Conservation (phyloP, 2,888 invertebrate genomes). For the Dexiosoma caninum region DNA sequence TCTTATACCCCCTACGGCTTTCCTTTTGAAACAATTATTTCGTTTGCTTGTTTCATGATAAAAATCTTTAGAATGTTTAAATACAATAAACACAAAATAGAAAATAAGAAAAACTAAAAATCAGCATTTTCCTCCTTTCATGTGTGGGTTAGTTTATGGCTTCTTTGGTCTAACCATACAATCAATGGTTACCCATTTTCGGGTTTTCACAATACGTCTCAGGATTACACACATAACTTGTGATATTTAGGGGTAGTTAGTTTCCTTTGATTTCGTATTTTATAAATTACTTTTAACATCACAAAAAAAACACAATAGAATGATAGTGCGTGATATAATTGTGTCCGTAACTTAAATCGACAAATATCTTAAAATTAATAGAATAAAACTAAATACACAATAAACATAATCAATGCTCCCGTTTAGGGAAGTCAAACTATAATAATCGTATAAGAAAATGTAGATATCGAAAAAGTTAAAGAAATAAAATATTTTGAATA, state of each 20-base stretch:
- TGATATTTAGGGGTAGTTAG: slow-evolving; percentile 43
- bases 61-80: slow-evolving; percentile 33
- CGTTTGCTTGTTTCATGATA: background rate
- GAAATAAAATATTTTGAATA: too few species aligned
- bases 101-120: background rate
- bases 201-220: slow-evolving; percentile 20
- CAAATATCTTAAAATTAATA: too few species aligned
- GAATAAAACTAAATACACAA: too few species aligned
- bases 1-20: slow-evolving; percentile 36
- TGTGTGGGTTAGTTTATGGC: slow-evolving; percentile 32
- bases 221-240: slow-evolving; percentile 1
- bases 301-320: background rate
- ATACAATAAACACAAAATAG: too few species aligned
- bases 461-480: too few species aligned
- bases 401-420: too few species aligned
- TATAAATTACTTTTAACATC: slow-evolving; percentile 7
- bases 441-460: too few species aligned
- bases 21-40: background rate
- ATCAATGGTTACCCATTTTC: slow-evolving; percentile 54
- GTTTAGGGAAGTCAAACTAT: too few species aligned
- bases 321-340: background rate
- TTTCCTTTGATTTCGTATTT: background rate
- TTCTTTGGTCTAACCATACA: slow-evolving; percentile 52
- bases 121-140: background rate
- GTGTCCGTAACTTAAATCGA: too few species aligned